phyloP scores from a whole-genome alignment of 1,140 invertebrate genomes.

The Eufriesea mexicana region DNA sequence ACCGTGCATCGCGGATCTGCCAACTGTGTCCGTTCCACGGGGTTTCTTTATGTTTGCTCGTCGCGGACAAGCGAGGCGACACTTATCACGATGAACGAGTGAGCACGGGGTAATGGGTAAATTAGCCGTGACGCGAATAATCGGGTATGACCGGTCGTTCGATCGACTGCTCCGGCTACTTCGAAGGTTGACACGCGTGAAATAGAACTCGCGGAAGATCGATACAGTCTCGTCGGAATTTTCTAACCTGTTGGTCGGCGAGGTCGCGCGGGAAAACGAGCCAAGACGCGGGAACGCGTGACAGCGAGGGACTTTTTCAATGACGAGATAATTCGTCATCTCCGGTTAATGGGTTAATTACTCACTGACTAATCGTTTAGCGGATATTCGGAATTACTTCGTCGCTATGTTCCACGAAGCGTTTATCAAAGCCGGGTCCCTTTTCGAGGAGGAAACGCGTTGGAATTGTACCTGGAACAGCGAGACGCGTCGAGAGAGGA shows the following conservation, averaged over 20 bases:
- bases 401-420: too few species aligned
- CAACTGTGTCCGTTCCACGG: background rate
- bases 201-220: too few species aligned
- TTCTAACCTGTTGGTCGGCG: too few species aligned
- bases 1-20: background rate
- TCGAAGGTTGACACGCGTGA: background rate
- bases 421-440: too few species aligned
- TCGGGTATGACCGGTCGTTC: background rate
- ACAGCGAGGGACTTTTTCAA: too few species aligned
- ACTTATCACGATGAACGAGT: background rate
- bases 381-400: too few species aligned
- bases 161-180: background rate
- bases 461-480: background rate
- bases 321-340: too few species aligned
- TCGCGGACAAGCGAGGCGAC: background rate
- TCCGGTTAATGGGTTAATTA: too few species aligned
- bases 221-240: too few species aligned
- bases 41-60: background rate
- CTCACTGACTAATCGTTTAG: too few species aligned
- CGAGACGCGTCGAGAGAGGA: background rate
- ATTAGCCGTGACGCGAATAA: background rate
- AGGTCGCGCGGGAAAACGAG: too few species aligned
- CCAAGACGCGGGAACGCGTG: too few species aligned
- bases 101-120: background rate
- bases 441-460: background rate